phyloP scores from a whole-genome alignment of 2,113 vertebrate genomes.

The Heteronetta atricapilla region DNA sequence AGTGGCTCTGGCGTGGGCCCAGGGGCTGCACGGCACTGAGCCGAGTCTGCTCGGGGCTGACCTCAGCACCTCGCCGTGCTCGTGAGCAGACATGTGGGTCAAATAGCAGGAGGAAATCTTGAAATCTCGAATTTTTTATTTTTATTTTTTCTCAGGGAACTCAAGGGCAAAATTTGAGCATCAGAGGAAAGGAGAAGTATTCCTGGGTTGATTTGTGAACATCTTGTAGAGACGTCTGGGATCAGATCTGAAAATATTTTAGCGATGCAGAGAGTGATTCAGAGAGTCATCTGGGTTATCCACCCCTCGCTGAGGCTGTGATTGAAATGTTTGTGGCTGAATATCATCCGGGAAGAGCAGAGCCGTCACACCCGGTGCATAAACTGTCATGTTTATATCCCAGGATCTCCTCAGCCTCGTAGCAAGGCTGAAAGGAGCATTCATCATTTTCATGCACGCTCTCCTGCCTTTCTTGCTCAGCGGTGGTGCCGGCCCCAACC shows the following conservation, averaged over 20 bases:
- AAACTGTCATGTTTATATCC: not conserved
- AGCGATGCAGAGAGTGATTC: slow-evolving; percentile 26
- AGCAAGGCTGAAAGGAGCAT: not conserved
- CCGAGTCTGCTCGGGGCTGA: not conserved
- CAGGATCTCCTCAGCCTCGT: not conserved
- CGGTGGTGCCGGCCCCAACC: not conserved
- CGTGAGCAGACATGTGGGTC: slow-evolving; percentile 14
- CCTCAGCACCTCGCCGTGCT: not conserved
- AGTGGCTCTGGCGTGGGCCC: not conserved
- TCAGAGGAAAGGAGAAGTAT: not conserved
- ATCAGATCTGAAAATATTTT: slow-evolving; percentile 24
- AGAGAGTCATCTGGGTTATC: slow-evolving; percentile 19
- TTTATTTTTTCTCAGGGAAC: not conserved
- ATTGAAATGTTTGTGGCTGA: slow-evolving; percentile 17
- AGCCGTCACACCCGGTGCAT: not conserved
- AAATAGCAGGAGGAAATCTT: slow-evolving; percentile 1
- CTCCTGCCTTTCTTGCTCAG: not conserved
- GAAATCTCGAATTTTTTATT: not conserved
- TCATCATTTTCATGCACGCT: not conserved
- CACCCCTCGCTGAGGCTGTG: not conserved
- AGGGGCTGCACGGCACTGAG: not conserved
- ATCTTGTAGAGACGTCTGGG: not conserved
- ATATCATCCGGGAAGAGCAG: not conserved
- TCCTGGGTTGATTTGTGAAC: slow-evolving; percentile 33
- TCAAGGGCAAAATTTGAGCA: slow-evolving; percentile 22